Evolutionary conservation across 2,888 invertebrate genomes (phyloP).

Genomic region (Hoplodrina blanda): DNA sequence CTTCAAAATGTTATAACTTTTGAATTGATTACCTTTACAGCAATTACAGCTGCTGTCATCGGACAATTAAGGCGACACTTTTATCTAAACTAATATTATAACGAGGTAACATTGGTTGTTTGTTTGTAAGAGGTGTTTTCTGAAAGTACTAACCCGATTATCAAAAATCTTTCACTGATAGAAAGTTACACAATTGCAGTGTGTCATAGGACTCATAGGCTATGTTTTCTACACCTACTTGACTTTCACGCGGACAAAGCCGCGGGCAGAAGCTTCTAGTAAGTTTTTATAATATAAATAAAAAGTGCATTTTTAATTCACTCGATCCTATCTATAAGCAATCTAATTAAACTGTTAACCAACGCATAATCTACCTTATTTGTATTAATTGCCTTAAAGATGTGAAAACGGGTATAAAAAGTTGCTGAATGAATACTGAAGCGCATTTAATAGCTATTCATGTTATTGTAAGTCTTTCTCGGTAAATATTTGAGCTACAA

Average conservation of each 20-base stretch:
- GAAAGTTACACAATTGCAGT: too few species aligned
- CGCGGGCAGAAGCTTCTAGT: too few species aligned
- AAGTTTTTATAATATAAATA: background rate
- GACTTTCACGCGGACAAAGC: too few species aligned
- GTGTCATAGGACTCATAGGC: too few species aligned
- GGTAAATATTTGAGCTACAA: conserved; percentile 67
- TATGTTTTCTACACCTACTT: too few species aligned
- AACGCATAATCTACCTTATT: conserved; percentile 6
- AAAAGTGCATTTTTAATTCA: conserved; percentile 5
- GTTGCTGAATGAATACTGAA: conserved; percentile 26
- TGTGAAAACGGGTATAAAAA: conserved; percentile 20
- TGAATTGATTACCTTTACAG: background rate
- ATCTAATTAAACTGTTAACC: conserved; percentile 18
- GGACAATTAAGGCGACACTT: background rate
- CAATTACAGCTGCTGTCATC: conserved; percentile 4
- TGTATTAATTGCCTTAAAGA: conserved; percentile 19
- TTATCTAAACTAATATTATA: background rate
- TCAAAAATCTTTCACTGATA: too few species aligned
- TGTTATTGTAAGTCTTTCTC: conserved; percentile 66
- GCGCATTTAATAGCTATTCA: conserved; percentile 58
- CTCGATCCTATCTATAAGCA: background rate
- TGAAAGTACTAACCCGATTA: too few species aligned
- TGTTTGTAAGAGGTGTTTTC: too few species aligned
- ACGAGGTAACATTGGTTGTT: too few species aligned
- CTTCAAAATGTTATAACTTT: conserved; percentile 39